Base-by-base conservation (phyloP, 2,888 invertebrate species). In the Ctena decussata region DNA sequence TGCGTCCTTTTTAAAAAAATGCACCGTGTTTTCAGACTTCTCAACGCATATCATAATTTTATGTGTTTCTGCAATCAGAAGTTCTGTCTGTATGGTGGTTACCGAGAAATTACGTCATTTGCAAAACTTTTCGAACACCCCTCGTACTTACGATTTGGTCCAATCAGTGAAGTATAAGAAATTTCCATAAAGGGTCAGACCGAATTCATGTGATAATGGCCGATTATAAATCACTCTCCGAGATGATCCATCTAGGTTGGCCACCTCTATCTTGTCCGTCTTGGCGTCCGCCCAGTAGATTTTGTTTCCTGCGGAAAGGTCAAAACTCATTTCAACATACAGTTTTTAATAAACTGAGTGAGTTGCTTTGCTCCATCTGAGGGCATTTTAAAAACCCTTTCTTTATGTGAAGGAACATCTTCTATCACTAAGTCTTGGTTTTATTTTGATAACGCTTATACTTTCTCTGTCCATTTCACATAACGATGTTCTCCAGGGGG, bases 261-360 rank as follows among this genome's bases (percentile, higher is more conserved):
- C 76, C 15, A 49, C 53, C 57, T 90, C 88, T 30, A 93, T 86
- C 41, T 72, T 76, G 27, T 83, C 84, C 0, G 86, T 82, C 39
- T 83, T 83, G 1, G 89, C 89, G 76, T 93, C 92, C 69, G 87
- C 86, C 92, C 92, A 93, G 82, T 91, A 93, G 12, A 93, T 65
- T 69, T 76, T 82, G 21, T 49, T 78, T 72, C 30, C 74, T 91
- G 46, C 21, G 21, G 21, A 46, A 3, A 46, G n/a, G n/a, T n/a
- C n/a, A n/a, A n/a, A n/a, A n/a, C n/a, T n/a, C n/a, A n/a, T n/a
- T n/a, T n/a, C n/a, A n/a, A n/a, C n/a, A n/a, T n/a, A n/a, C n/a
- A n/a, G n/a, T n/a, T n/a, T n/a, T n/a, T n/a, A n/a, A n/a, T n/a
- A n/a, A n/a, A n/a, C n/a, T n/a, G n/a, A n/a, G n/a, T n/a, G n/a